Conservation (phyloP, 2,113 vertebrate genomes). For the Formicarius rufipectus region DNA sequence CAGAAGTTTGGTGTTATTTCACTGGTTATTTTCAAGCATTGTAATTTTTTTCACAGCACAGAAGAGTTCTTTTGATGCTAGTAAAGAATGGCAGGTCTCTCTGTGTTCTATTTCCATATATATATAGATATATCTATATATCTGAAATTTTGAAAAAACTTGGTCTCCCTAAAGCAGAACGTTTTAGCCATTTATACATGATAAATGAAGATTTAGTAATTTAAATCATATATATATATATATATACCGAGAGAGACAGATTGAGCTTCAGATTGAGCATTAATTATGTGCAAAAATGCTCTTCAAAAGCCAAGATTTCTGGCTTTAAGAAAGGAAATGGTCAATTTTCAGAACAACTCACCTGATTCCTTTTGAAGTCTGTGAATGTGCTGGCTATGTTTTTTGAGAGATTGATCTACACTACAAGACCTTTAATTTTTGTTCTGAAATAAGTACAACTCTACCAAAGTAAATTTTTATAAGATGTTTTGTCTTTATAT, state of each 20-base stretch:
- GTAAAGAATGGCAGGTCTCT: not conserved
- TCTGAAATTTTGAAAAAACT: not conserved
- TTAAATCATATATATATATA: not conserved
- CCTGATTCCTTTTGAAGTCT: not conserved
- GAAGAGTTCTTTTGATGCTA: not conserved
- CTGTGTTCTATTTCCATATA: not conserved
- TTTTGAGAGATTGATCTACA: not conserved
- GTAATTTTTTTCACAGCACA: not conserved
- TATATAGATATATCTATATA: too few relatives aligned
- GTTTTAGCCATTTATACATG: not conserved
- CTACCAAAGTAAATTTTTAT: not conserved
- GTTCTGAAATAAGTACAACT: not conserved
- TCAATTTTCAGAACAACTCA: not conserved
- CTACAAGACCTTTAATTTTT: not conserved
- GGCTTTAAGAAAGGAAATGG: not conserved
- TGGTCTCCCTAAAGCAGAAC: not conserved
- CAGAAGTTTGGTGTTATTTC: not conserved
- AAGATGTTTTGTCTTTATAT: not conserved
- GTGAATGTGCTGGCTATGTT: not conserved
- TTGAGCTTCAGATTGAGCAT: not conserved
- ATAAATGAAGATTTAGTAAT: not conserved
- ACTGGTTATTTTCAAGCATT: not conserved
- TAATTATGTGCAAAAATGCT: not conserved
- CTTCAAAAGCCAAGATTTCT: not conserved
- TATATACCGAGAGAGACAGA: not conserved